Percentiles rank a stretch among this genome's conserved stretches.
These are phyloP conservation scores for Acanthoscelides obtectus DNA, from an alignment of 2,888 invertebrate genomes.

Conservation along the genomic window DNA sequence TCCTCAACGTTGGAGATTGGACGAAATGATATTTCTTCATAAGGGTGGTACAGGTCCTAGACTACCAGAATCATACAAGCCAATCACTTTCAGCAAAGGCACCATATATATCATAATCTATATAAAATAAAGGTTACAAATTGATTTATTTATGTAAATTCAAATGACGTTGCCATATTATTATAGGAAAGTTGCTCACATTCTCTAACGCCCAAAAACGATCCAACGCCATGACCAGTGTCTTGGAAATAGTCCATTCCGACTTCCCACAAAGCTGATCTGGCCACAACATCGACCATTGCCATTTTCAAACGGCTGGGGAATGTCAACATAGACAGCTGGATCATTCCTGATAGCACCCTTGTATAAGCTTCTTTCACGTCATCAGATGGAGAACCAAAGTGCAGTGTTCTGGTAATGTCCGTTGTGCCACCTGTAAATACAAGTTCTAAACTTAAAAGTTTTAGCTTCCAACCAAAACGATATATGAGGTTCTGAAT, in stretches of 20 bases:
- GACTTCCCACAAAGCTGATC: conserved; percentile 75
- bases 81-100: no score
- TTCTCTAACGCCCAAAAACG: conserved; percentile 79
- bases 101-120: no score
- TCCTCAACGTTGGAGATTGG: no score
- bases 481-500: no score
- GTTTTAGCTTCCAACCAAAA: no score
- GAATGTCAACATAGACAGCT: conserved; percentile 67
- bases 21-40: no score
- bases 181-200: conserved; percentile 54
- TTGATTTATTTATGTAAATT: no score
- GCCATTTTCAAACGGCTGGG: conserved; percentile 67
- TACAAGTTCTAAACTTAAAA: no score
- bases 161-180: no score
- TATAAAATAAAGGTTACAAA: no score
- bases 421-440: conserved; percentile 87
- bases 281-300: conserved; percentile 73
- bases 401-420: conserved; percentile 84
- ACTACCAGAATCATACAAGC: no score
- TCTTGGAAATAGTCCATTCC: conserved; percentile 87
- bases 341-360: conserved; percentile 71
- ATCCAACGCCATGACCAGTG: conserved; percentile 87
- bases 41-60: no score
- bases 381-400: conserved; percentile 69
- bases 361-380: conserved; percentile 80